Percentiles rank a stretch among this genome's conserved stretches.
These are phyloP conservation scores for Marasmarcha lunaedactyla DNA, from an alignment of 2,888 invertebrate species.

Conservation along the genomic window DNA sequence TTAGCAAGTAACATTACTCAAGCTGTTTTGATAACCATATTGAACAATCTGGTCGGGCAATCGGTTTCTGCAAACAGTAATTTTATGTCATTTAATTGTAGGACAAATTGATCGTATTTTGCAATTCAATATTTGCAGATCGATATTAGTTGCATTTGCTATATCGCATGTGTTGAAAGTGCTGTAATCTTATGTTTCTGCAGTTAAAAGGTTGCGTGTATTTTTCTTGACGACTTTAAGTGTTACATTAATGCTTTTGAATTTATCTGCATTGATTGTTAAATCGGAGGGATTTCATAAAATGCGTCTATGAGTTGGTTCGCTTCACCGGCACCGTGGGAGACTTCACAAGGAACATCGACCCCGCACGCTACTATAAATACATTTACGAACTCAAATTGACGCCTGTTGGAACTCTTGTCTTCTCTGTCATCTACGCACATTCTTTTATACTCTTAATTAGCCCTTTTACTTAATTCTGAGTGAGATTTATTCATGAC, in stretches of 20 bases:
- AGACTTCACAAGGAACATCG: conserved; percentile 50
- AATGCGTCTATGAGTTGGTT: not conserved
- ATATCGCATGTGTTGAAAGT: not conserved
- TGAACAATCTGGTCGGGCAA: conserved; percentile 18
- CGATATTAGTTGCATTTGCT: conserved; percentile 6
- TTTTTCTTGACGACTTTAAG: too few species aligned
- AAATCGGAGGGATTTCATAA: not conserved
- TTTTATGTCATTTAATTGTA: conserved; percentile 13
- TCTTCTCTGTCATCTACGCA: conserved; percentile 13
- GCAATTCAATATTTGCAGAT: not conserved
- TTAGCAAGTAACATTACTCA: conserved; percentile 8
- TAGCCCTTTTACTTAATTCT: not conserved
- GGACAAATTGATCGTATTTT: conserved; percentile 10
- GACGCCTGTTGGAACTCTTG: conserved; percentile 22
- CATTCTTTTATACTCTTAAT: conserved; percentile 12
- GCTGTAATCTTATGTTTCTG: conserved; percentile 1
- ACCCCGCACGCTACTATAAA: conserved; percentile 63
- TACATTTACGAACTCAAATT: conserved; percentile 14
- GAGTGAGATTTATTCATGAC: too few species aligned
- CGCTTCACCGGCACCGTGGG: conserved; percentile 37
- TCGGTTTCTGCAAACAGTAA: conserved; percentile 18
- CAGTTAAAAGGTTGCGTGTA: too few species aligned
- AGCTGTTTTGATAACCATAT: conserved; percentile 17
- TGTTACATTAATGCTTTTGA: too few species aligned
- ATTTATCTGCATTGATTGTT: too few species aligned